Base-by-base conservation (phyloP, 2,888 invertebrate species). In the Caenorhabditis doughertyi region DNA sequence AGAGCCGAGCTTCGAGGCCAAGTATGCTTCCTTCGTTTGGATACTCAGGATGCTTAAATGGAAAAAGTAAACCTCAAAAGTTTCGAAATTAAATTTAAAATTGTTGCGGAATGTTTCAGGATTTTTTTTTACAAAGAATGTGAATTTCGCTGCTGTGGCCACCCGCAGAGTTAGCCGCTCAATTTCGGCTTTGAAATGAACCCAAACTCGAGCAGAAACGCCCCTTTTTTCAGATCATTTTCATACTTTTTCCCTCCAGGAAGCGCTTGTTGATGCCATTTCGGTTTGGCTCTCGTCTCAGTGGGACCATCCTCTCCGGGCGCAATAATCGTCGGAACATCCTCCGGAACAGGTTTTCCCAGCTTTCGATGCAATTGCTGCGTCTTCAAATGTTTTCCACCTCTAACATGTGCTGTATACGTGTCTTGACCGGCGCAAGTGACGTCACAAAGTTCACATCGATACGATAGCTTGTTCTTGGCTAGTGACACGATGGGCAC, bases 371-470 rank as follows among this genome's bases (percentile, higher is more conserved):
- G 98, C 87, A 98, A 94, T 92, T 97, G 96, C 62, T 98, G 95
- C 11, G 94, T 97, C 94, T 98, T 98, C 93, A 97, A 97, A 94
- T 99, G 99, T 93, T 98, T 98, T 87, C 97, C 95, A 83, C 99
- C 99, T 80, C 97, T 94, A 89, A 99, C 96, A 93, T 99, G 98
- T 8, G 91, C 87, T 49, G 97, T 97, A 93, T 98, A 99, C 0
- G 98, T 98, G 94, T 99, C 99, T 73, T 96, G 96, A 73, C 98
- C 98, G 13, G 98, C 98, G 93, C 98, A 99, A 13, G 97, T 97
- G 11, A 99, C 97, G 93, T 98, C 97, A 91, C 99, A 99, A 81
- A 99, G 94, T 93, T 98, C 98, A 93, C 99, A 99, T 87, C 97
- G 95, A 90, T 97, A 93, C 25, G 95, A 95, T 92, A 83, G 58